Conservation (phyloP, 2,113 vertebrate genomes). For the Indicator maculatus region DNA sequence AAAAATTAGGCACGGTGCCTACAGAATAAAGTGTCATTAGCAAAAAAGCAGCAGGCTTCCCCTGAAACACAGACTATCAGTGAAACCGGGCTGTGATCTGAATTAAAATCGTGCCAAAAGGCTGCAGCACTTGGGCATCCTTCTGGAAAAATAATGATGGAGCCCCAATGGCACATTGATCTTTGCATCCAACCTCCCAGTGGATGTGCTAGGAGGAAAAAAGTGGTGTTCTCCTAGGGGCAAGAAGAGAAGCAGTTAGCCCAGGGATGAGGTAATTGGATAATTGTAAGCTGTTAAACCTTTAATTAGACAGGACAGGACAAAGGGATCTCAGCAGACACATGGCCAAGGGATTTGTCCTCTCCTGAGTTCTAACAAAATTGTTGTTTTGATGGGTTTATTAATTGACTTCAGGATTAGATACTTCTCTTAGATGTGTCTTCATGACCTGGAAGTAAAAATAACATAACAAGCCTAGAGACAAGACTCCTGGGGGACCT, state of each 20-base stretch:
- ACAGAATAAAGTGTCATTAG: background rate
- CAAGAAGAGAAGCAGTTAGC: constrained; percentile 52
- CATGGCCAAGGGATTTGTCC: background rate
- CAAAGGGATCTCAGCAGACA: constrained; percentile 51
- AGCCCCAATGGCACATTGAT: background rate
- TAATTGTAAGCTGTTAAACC: constrained; percentile 53
- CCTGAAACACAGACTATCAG: background rate
- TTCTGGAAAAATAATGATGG: background rate
- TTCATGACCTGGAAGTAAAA: constrained; percentile 33
- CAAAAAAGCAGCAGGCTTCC: constrained; percentile 19
- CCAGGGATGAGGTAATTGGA: constrained; percentile 35
- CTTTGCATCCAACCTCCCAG: constrained; percentile 18
- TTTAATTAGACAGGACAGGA: constrained; percentile 65
- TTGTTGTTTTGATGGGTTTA: constrained; percentile 64
- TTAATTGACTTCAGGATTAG: constrained; percentile 66
- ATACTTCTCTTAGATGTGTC: constrained; percentile 25
- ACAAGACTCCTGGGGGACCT: no score
- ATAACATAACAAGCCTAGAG: background rate
- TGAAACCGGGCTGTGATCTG: constrained; percentile 20
- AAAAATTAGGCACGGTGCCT: constrained; percentile 9
- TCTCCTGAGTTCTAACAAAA: constrained; percentile 61
- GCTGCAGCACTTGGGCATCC: background rate
- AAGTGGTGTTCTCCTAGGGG: constrained; percentile 35
- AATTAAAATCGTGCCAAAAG: constrained; percentile 30
- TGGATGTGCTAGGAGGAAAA: background rate